These are phyloP conservation scores for Desmophyllum pertusum DNA, from an alignment of 92 coral and sea anemone species.

Conservation along the genomic window DNA sequence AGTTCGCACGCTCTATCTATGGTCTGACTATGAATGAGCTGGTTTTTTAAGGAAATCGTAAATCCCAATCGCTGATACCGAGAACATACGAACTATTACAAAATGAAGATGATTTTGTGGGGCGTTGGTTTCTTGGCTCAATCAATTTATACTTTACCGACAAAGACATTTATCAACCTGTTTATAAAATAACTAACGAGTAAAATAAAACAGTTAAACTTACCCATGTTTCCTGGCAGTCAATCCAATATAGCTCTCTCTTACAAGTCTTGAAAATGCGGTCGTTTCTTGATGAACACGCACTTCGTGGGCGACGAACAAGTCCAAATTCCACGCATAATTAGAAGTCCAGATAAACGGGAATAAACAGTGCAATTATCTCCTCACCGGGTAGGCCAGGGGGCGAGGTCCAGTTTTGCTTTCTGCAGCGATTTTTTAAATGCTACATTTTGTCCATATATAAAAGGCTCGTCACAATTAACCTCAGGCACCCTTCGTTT, in stretches of 20 bases:
- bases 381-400: neutral
- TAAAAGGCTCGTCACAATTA: neutral
- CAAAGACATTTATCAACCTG: neutral
- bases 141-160: neutral
- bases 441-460: neutral
- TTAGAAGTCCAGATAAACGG: neutral
- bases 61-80: neutral
- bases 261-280: neutral
- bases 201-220: neutral
- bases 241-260: neutral
- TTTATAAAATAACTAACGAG: neutral
- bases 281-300: neutral
- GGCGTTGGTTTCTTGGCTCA: constrained; percentile 11
- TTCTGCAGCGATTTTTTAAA: neutral
- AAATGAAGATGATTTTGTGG: neutral
- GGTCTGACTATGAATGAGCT: no score
- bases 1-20: neutral
- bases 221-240: constrained; percentile 6
- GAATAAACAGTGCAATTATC: neutral
- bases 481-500: neutral
- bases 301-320: neutral
- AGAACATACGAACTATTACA: neutral
- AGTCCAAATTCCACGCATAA: neutral
- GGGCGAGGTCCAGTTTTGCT: neutral
- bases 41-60: neutral